Percentiles rank a stretch among this genome's conserved stretches.
phyloP scores from a whole-genome alignment of 64 coral and sea anemone species.

The Orbicella faveolata region DNA sequence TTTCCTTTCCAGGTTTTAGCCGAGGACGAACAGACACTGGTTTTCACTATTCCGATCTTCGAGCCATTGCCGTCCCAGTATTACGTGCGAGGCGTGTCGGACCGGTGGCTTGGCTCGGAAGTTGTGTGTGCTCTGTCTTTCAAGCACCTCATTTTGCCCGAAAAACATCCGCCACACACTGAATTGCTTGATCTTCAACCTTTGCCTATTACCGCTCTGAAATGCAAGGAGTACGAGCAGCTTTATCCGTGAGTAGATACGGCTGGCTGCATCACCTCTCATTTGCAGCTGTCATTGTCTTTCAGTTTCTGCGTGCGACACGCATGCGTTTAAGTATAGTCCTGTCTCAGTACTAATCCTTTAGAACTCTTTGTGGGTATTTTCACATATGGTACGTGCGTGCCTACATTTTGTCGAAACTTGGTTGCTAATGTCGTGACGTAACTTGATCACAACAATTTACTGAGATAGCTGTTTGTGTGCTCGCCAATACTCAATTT shows the following conservation, averaged over 20 bases:
- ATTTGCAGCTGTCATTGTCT: no score
- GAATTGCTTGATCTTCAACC: slow-evolving; percentile 95
- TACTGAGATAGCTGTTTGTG: no score
- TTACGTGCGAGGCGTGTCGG: slow-evolving; percentile 84
- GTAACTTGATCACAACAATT: no score
- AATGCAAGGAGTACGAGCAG: slow-evolving; percentile 68
- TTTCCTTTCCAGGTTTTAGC: slow-evolving; percentile 55
- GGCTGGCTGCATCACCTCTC: no score
- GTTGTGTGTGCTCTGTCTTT: slow-evolving; percentile 94
- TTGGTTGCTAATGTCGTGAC: no score
- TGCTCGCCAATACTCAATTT: no score
- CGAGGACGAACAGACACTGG: slow-evolving; percentile 74
- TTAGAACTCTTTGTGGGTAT: no score
- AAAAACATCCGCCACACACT: slow-evolving; percentile 94
- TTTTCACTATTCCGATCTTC: slow-evolving; percentile 98
- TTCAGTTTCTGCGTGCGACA: no score
- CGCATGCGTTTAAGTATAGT: no score
- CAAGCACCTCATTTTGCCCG: slow-evolving; percentile 92
- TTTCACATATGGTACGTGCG: no score
- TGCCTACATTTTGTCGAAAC: no score
- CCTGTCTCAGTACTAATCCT: no score
- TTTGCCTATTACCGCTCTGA: slow-evolving; percentile 83
- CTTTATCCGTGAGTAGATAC: slow-evolving; percentile 43
- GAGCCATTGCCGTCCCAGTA: slow-evolving; percentile 95
- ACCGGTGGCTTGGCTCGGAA: slow-evolving; percentile 93